Base-by-base conservation (phyloP, 2,888 invertebrate genomes). In the Seira musarum region DNA sequence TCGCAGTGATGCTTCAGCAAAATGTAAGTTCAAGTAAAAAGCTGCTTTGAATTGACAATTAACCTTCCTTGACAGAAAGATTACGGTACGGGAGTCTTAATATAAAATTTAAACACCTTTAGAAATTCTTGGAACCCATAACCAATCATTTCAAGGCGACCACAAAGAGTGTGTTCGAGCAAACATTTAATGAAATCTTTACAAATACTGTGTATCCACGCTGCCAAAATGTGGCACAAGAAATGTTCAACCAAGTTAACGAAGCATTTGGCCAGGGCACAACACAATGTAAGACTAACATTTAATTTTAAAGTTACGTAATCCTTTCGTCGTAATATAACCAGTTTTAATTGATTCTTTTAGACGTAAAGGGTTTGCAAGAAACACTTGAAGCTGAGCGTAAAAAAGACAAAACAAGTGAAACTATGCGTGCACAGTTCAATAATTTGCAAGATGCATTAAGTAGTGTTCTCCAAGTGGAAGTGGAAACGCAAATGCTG, bases 281-380 rank as follows among this genome's bases (percentile, higher is more conserved):
- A 6, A 94, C 93, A 88, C 97, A 98, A 90, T 96, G 97, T 97
- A 90, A 92, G 93, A n/a, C n/a, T n/a, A n/a, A n/a, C n/a, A n/a
- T n/a, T n/a, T n/a, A n/a, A n/a, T n/a, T n/a, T n/a, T n/a, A n/a
- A n/a, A n/a, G n/a, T n/a, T n/a, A n/a, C n/a, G n/a, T n/a, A 30
- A 30, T 30, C 30, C 30, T 30, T 30, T 2, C 30, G 2, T 30
- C 30, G n/a, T n/a, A n/a, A n/a, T n/a, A n/a, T n/a, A n/a, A n/a
- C n/a, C n/a, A n/a, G n/a, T n/a, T n/a, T n/a, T n/a, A n/a, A 49
- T 68, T 68, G 15, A 19, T 69, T 67, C 10, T 67, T 53, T 75
- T 72, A 86, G 86, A 87, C 61, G 53, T 87, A 17, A 78, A 49
- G 63, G 81, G 83, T 5, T 69, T 87, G 1, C 84, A 85, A 80